Base-by-base conservation (phyloP, 2,113 vertebrate genomes). In the Lepidothrix coronata region DNA sequence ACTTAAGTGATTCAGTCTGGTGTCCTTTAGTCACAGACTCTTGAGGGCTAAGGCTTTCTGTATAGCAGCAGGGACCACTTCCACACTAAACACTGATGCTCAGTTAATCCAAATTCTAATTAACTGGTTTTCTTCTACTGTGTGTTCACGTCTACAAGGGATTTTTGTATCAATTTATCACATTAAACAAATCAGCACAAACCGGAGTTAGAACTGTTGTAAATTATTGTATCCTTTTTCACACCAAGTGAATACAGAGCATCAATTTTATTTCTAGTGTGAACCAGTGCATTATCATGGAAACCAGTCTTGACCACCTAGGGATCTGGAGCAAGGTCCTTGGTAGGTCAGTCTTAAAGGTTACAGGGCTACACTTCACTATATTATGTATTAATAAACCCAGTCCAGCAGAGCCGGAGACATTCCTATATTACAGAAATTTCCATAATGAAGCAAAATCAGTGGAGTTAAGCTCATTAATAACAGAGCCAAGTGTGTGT, bases 101-200 rank as follows among this genome's bases (percentile, higher is more conserved):
- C 86, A 81, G 39, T 87, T 93, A 95, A 89, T 89, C 68, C 86
- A 61, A 68, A 11, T 73, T 89, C 33, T 92, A 86, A 92, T 90
- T 95, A 95, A 93, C 76, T 93, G 59, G 10, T 46, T 92, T 91
- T 88, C 46, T 93, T 95, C 81, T 80, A 35, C 67, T 59, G 67
- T 73, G 55, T 73, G 85, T 87, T 92, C 76, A 75, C 58, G 58
- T 65, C 72, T 91, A 75, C 75, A 84, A 87, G 27, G n/a, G 49
- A 73, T 76, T 91, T 96, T 79, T 49, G 12, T 75, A 88, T 57
- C 63, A 91, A 48, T 93, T 89, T 85, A 82, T 94, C 71, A 79
- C 28, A 57, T 68, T 90, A 88, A 96, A 82, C 41, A 88, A 90
- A 73, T 19, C 52, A 79, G 24, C 30, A 74, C 24, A 85, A 94